Evolutionary conservation across 2,113 vertebrate species (phyloP).

Genomic region (Sorex araneus): DNA sequence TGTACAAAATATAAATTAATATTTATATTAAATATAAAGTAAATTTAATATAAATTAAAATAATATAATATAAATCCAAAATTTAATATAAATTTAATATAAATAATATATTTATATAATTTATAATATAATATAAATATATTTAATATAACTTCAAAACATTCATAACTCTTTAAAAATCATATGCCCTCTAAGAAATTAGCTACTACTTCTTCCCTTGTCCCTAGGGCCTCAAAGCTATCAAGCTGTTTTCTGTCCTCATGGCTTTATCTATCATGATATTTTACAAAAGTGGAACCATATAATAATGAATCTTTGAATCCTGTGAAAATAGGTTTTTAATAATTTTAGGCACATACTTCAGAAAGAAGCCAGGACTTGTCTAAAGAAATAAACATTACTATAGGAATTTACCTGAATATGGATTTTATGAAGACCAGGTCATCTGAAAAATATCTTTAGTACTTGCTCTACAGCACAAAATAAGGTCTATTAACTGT

Average conservation of each 20-base stretch:
- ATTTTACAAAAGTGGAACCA: slow-evolving; percentile 33
- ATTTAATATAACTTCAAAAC: not conserved
- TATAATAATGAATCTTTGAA: not conserved
- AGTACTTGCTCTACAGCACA: not conserved
- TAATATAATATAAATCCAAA: no score
- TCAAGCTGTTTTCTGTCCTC: not conserved
- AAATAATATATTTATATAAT: no score
- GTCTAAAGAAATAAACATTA: slow-evolving; percentile 25
- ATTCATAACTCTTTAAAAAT: not conserved
- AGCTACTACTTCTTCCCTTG: not conserved
- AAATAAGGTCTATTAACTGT: not conserved
- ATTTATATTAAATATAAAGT: no score
- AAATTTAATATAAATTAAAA: no score
- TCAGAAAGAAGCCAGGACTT: slow-evolving; percentile 16
- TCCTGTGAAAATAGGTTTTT: not conserved
- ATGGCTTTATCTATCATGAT: not conserved
- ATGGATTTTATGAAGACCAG: slow-evolving; percentile 32
- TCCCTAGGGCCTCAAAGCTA: not conserved
- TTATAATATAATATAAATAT: no score
- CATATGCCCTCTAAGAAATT: not conserved
- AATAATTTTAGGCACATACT: not conserved
- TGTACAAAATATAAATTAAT: no score
- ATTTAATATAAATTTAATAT: no score
- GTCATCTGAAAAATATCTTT: slow-evolving; percentile 17
- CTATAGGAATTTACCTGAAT: not conserved